Evolutionary conservation across 2,113 vertebrate genomes (phyloP).

Genomic region (Chloebia gouldiae): DNA sequence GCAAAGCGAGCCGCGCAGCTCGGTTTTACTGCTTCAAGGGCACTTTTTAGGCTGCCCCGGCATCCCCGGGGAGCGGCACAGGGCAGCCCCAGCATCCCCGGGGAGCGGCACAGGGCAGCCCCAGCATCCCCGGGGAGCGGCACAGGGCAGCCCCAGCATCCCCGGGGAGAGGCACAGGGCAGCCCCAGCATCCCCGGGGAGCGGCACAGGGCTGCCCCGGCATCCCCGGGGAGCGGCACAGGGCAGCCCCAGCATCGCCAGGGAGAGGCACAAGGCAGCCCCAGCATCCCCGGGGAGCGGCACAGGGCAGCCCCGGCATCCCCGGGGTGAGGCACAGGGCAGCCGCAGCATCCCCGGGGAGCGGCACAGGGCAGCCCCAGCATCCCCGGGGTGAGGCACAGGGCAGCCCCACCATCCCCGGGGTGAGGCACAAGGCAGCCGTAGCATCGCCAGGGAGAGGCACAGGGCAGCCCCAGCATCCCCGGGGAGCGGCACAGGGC

Average conservation of each 20-base stretch:
- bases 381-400: neutral
- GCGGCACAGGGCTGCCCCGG: neutral
- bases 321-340: neutral
- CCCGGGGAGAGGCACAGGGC: neutral
- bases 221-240: no score
- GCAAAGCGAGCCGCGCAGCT: fast-evolving
- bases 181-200: neutral
- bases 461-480: neutral
- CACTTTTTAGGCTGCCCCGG: neutral
- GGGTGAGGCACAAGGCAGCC: no score
- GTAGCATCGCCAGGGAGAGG: neutral
- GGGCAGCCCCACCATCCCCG: no score
- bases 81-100: no score
- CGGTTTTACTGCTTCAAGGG: fast-evolving
- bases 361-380: no score
- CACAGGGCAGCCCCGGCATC: no score
- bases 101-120: no score
- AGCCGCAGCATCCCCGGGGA: no score
- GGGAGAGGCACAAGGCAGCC: neutral
- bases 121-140: neutral
- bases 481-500: neutral
- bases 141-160: neutral
- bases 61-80: neutral
- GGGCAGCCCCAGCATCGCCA: no score
- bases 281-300: no score